phyloP scores from a whole-genome alignment of 2,797 vertebrate species.

The Halcyon chelicuti region DNA sequence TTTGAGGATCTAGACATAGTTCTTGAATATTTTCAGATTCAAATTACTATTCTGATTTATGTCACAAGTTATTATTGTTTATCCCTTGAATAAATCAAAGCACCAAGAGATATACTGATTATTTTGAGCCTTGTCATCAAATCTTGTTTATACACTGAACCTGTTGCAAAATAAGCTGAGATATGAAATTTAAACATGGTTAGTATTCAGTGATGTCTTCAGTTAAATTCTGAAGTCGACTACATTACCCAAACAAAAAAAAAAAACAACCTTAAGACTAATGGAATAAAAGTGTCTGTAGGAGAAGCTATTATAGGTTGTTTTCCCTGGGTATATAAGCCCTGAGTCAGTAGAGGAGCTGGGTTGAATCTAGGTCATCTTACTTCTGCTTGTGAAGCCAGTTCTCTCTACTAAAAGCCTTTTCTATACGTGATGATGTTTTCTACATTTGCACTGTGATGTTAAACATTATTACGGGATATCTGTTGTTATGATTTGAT shows the following conservation, averaged over 20 bases:
- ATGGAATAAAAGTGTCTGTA: conserved; percentile 31
- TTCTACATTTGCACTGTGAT: background rate
- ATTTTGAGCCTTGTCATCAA: background rate
- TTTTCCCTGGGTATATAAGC: conserved; percentile 48
- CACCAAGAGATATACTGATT: background rate
- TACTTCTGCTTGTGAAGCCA: background rate
- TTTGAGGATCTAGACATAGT: background rate
- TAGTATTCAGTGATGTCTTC: background rate
- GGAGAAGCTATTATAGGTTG: conserved; percentile 31
- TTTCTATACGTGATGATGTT: background rate
- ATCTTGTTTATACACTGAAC: background rate
- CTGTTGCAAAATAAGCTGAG: background rate
- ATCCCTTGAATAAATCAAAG: background rate
- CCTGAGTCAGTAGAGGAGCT: background rate
- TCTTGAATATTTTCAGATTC: background rate
- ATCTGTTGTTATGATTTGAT: conserved; percentile 18
- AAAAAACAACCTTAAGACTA: background rate
- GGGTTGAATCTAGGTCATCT: conserved; percentile 35
- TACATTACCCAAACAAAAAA: background rate
- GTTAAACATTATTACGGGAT: conserved; percentile 37
- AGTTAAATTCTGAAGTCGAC: conserved; percentile 18
- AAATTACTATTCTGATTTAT: background rate
- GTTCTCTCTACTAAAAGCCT: background rate
- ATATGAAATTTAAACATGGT: background rate
- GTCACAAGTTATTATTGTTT: background rate